Percentiles rank a stretch among this genome's conserved stretches.
Conservation (phyloP, 64 coral and sea anemone species). For the Catalaphyllia jardinei region DNA sequence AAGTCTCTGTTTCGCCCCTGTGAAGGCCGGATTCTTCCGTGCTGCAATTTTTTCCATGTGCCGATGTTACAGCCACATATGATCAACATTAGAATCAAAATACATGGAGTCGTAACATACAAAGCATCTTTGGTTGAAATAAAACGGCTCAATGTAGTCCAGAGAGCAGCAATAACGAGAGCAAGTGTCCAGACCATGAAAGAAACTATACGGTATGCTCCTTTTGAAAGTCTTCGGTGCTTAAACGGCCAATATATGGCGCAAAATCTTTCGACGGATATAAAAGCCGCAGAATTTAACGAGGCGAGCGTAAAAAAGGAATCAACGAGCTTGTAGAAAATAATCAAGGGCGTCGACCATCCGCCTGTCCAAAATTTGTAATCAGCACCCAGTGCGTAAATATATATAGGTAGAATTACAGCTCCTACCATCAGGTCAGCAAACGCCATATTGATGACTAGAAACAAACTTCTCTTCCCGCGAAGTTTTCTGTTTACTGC, state of each 20-base stretch:
- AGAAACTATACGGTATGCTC: neutral
- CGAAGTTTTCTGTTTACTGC: neutral
- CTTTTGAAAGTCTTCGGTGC: neutral
- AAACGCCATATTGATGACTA: conserved; percentile 7
- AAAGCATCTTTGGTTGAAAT: neutral
- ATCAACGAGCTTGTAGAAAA: neutral
- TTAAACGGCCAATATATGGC: neutral
- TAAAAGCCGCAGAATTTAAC: neutral
- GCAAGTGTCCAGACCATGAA: neutral
- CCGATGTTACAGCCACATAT: neutral
- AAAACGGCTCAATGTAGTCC: neutral
- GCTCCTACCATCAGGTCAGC: neutral
- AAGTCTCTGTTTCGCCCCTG: neutral
- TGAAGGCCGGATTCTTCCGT: neutral
- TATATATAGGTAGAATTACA: neutral
- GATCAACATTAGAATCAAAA: neutral
- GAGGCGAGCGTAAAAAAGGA: neutral
- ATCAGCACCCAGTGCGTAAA: neutral
- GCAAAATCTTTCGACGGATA: neutral
- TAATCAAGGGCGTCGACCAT: no score
- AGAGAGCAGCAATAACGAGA: neutral
- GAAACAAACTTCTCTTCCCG: conserved; percentile 4
- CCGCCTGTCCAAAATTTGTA: neutral
- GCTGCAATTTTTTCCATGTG: neutral
- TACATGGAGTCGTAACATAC: no score